A percentile compares a stretch with the other conserved stretches of the same genome.
phyloP scores from a whole-genome alignment of 2,113 vertebrate genomes.

The Amphilophus citrinellus region DNA sequence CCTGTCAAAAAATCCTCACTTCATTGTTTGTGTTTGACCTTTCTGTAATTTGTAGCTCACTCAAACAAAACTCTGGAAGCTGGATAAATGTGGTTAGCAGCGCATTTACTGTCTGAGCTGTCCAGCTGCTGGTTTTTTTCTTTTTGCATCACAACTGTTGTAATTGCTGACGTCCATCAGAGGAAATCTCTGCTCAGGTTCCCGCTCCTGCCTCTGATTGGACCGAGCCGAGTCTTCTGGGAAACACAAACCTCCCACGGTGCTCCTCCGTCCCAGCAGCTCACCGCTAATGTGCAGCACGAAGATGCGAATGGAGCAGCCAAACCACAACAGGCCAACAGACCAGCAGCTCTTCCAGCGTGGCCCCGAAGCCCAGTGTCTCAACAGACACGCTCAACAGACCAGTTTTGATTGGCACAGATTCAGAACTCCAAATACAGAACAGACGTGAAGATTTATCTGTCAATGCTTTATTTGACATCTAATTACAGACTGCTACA shows the following conservation, averaged over 20 bases:
- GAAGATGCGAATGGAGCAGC: background rate
- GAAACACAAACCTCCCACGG: slow-evolving; percentile 38
- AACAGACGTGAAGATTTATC: background rate
- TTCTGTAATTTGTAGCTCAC: background rate
- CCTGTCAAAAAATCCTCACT: background rate
- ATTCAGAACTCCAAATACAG: background rate
- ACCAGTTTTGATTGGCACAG: background rate
- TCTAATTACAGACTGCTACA: slow-evolving; percentile 7
- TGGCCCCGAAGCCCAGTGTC: slow-evolving; percentile 14
- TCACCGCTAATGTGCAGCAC: slow-evolving; percentile 22
- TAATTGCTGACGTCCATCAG: slow-evolving; percentile 28
- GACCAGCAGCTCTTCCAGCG: background rate
- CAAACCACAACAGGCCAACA: background rate
- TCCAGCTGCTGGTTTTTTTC: background rate
- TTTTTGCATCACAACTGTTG: slow-evolving; percentile 9
- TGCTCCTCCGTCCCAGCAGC: slow-evolving; percentile 21
- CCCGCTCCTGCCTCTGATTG: slow-evolving; percentile 20
- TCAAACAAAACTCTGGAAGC: background rate
- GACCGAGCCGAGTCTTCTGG: slow-evolving; percentile 21
- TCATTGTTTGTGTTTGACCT: slow-evolving; percentile 9
- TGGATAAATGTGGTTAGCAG: background rate
- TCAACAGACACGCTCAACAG: background rate
- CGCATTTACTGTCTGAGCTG: background rate
- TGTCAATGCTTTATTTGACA: slow-evolving; percentile 8
- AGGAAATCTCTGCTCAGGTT: background rate